Percentiles rank a stretch among this genome's conserved stretches.
Conservation (phyloP, 1,140 invertebrate species). For the Leguminivora glycinivorella region DNA sequence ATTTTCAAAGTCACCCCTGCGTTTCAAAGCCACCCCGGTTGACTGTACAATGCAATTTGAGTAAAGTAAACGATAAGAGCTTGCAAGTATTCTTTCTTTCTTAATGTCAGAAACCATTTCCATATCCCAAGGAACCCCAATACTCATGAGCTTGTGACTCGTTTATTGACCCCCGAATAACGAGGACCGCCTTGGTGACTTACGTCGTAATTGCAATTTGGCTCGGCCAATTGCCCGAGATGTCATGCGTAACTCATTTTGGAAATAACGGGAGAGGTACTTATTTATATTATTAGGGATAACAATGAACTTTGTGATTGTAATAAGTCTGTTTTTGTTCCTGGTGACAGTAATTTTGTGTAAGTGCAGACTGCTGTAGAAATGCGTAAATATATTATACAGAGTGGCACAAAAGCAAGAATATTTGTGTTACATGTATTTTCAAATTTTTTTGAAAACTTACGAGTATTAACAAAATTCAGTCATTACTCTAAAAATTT, state of each 20-base stretch:
- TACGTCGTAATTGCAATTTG: slow-evolving; percentile 24
- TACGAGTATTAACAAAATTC: too few relatives aligned
- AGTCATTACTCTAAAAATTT: too few relatives aligned
- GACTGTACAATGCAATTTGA: too few relatives aligned
- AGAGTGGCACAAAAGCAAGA: too few relatives aligned
- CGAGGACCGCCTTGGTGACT: slow-evolving; percentile 17
- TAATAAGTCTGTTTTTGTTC: not conserved
- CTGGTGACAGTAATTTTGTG: not conserved
- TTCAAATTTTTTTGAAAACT: too few relatives aligned
- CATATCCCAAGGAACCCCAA: not conserved
- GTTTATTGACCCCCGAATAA: slow-evolving; percentile 38
- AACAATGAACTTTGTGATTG: not conserved
- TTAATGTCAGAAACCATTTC: not conserved
- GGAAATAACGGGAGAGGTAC: not conserved
- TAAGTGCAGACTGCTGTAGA: too few relatives aligned
- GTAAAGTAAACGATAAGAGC: too few relatives aligned
- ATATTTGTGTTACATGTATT: too few relatives aligned
- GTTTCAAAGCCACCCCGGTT: too few relatives aligned
- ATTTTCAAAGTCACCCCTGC: too few relatives aligned
- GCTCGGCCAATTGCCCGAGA: slow-evolving; percentile 4
- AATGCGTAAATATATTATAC: too few relatives aligned
- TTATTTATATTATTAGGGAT: slow-evolving; percentile 17
- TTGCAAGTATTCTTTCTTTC: too few relatives aligned
- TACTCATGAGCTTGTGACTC: not conserved
- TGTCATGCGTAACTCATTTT: slow-evolving; percentile 15